Evolutionary conservation across 1,140 invertebrate genomes (phyloP).

Genomic region (Danaus plexippus): DNA sequence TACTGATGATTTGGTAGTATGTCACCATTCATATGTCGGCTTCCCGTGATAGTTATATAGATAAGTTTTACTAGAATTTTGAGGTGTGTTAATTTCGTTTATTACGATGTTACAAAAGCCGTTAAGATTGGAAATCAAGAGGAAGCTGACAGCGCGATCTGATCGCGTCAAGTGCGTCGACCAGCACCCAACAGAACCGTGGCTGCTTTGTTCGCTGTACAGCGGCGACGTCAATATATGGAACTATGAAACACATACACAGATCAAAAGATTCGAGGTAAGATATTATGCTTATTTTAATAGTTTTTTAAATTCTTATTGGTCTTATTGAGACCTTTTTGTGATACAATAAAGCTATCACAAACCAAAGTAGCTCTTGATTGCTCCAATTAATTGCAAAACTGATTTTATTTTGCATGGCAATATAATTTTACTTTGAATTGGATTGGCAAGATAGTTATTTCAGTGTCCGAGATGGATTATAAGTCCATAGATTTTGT

Average conservation of each 20-base stretch:
- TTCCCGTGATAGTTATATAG: conserved; percentile 27
- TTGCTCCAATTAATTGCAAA: no score
- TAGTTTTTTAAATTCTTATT: not conserved
- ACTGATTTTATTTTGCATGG: no score
- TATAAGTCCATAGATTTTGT: no score
- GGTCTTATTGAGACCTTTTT: no score
- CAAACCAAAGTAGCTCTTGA: no score
- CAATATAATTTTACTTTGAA: no score
- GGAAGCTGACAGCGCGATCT: conserved; percentile 95
- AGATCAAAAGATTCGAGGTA: conserved; percentile 92
- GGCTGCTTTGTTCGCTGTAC: conserved; percentile 98
- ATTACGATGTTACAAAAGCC: conserved; percentile 77
- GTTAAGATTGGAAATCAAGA: conserved; percentile 96
- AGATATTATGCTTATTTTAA: conserved; percentile 3
- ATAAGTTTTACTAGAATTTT: conserved; percentile 8
- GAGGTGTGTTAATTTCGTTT: conserved; percentile 25
- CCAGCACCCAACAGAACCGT: conserved; percentile 96
- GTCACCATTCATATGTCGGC: conserved; percentile 53
- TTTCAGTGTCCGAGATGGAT: no score
- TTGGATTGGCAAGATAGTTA: no score
- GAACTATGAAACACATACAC: conserved; percentile 94
- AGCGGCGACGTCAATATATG: conserved; percentile 99
- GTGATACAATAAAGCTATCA: no score
- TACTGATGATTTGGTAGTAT: conserved; percentile 33
- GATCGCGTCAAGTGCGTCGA: conserved; percentile 99